A percentile compares a stretch with the other conserved stretches of the same genome.
Conservation (phyloP, 2,113 vertebrate species). For the Garra rufa region DNA sequence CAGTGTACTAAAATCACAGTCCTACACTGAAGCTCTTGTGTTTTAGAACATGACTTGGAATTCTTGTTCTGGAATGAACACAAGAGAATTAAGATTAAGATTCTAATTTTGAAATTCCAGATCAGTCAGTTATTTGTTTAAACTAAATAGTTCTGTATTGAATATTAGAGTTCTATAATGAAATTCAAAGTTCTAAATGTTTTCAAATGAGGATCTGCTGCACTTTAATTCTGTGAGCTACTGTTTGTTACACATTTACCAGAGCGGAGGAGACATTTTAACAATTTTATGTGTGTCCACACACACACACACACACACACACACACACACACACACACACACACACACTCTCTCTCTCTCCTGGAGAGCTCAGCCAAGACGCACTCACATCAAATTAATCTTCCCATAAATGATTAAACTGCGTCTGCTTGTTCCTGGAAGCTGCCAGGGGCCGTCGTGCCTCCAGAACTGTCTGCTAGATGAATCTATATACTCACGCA, state of each 20-base stretch:
- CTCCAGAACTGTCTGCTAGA: neutral
- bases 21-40: neutral
- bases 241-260: conserved; percentile 29
- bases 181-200: neutral
- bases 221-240: neutral
- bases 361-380: neutral
- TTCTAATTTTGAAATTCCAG: neutral
- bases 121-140: neutral
- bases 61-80: neutral
- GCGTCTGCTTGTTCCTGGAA: conserved; percentile 8
- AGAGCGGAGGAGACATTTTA: neutral
- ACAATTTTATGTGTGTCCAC: neutral
- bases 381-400: neutral
- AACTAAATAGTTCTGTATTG: neutral
- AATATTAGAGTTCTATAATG: neutral
- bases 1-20: too few species aligned
- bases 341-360: too few species aligned
- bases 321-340: neutral
- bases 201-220: neutral
- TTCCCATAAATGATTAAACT: neutral
- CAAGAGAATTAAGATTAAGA: neutral
- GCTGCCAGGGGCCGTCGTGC: neutral
- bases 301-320: neutral
- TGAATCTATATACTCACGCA: conserved; percentile 8
- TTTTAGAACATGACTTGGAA: neutral